Conservation (phyloP, 2,797 vertebrate genomes). For the Buphagus erythrorhynchus region DNA sequence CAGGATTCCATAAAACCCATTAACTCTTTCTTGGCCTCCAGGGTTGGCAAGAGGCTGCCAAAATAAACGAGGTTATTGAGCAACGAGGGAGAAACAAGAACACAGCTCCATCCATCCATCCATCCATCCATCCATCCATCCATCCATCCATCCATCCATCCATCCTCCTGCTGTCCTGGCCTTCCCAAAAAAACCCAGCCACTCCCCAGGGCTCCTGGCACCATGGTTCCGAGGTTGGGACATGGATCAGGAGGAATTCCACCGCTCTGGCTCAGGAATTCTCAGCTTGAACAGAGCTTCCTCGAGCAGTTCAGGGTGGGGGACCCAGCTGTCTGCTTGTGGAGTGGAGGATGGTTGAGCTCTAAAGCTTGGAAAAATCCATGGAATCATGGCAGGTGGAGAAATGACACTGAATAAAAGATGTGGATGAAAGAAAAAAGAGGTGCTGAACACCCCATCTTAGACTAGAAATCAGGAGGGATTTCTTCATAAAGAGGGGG, state of each 20-base stretch:
- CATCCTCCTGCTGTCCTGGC: not conserved
- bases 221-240: accelerated
- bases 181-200: not conserved
- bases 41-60: not conserved
- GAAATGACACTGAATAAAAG: not conserved
- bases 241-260: not conserved
- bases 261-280: not conserved
- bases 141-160: not conserved
- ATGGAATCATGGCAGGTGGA: not conserved
- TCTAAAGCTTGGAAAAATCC: not conserved
- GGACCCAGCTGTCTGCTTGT: not conserved
- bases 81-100: not conserved
- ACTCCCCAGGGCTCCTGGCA: not conserved
- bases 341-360: not conserved
- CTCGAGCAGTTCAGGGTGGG: not conserved
- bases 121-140: not conserved
- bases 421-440: not conserved
- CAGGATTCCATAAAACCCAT: not conserved
- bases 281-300: not conserved
- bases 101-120: not conserved
- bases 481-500: not conserved
- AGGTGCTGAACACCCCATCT: not conserved
- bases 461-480: not conserved
- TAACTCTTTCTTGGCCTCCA: not conserved
- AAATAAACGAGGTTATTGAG: not conserved